Conservation (phyloP, 1,140 invertebrate species). For the Nautilus pompilius region DNA sequence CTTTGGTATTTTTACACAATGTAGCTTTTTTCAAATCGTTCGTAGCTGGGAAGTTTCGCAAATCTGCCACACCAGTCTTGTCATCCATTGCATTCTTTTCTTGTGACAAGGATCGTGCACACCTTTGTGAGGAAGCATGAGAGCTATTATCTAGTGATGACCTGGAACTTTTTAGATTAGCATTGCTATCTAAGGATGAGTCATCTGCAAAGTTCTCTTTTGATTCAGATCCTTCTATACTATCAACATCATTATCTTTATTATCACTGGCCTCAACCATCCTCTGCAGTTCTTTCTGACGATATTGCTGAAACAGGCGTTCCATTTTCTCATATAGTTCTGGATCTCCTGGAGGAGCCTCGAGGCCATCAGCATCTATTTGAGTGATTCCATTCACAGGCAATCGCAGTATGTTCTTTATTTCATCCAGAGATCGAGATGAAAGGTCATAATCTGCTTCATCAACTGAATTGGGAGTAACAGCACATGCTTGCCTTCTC, state of each 20-base stretch:
- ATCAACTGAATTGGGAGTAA: slow-evolving; percentile 34
- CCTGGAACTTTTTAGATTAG: slow-evolving; percentile 19
- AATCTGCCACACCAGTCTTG: slow-evolving; percentile 1
- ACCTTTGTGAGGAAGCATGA: slow-evolving; percentile 7
- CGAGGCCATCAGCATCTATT: slow-evolving; percentile 12
- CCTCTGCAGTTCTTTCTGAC: slow-evolving; percentile 38
- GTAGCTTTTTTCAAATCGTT: not conserved
- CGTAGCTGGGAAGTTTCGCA: not conserved
- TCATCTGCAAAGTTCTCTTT: slow-evolving; percentile 19
- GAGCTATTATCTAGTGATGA: slow-evolving; percentile 7
- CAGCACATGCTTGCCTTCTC: slow-evolving; percentile 21
- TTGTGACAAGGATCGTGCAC: slow-evolving; percentile 18
- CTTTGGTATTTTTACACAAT: not conserved
- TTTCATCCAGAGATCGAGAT: slow-evolving; percentile 36
- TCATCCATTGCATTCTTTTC: slow-evolving; percentile 23
- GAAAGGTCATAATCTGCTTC: slow-evolving; percentile 18
- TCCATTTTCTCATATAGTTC: slow-evolving; percentile 45
- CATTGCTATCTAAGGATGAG: slow-evolving; percentile 21
- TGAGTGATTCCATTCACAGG: slow-evolving; percentile 28
- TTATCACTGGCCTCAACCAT: slow-evolving; percentile 39
- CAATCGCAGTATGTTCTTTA: slow-evolving; percentile 36
- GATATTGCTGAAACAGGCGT: slow-evolving; percentile 36
- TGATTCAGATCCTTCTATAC: slow-evolving; percentile 7
- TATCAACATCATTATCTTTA: slow-evolving; percentile 3
- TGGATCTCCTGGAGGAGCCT: slow-evolving; percentile 43